These are phyloP conservation scores for Falco novaeseelandiae DNA, from an alignment of 2,797 vertebrate species.

Conservation along the genomic window DNA sequence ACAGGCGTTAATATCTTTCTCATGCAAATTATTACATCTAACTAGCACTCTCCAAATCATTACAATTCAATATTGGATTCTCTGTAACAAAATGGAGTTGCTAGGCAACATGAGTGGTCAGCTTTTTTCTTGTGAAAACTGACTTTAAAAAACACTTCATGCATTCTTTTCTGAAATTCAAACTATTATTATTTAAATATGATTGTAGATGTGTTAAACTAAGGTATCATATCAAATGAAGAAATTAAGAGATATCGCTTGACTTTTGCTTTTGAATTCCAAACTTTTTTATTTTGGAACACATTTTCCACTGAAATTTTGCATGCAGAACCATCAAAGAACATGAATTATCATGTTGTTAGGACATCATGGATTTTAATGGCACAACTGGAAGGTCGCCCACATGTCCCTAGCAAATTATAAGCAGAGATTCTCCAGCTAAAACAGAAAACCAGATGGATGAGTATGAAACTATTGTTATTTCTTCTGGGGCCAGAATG, in stretches of 20 bases:
- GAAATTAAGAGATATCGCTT: not conserved
- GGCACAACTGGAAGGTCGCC: conserved; percentile 70
- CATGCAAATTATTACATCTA: conserved; percentile 68
- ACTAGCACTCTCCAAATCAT: conserved; percentile 35
- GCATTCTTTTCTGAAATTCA: conserved; percentile 35
- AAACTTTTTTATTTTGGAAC: not conserved
- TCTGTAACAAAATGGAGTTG: conserved; percentile 64
- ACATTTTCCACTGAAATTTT: conserved; percentile 16
- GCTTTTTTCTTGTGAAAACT: conserved; percentile 12
- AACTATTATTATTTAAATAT: conserved; percentile 51
- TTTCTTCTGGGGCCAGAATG: conserved; percentile 76
- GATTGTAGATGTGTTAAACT: conserved; percentile 28
- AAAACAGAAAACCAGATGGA: conserved; percentile 78
- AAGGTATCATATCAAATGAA: conserved; percentile 16
- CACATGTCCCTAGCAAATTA: conserved; percentile 72
- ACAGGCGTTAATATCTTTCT: conserved; percentile 58
- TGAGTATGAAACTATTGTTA: conserved; percentile 74
- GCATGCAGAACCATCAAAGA: conserved; percentile 25
- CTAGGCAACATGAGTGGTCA: conserved; percentile 53
- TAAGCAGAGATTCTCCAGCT: conserved; percentile 66
- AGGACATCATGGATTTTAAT: conserved; percentile 73
- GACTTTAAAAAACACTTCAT: conserved; percentile 37
- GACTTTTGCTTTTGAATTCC: conserved; percentile 31
- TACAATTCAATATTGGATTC: conserved; percentile 32
- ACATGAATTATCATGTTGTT: conserved; percentile 77